Conservation (phyloP, 2,888 invertebrate species). For the Emmelina monodactyla region DNA sequence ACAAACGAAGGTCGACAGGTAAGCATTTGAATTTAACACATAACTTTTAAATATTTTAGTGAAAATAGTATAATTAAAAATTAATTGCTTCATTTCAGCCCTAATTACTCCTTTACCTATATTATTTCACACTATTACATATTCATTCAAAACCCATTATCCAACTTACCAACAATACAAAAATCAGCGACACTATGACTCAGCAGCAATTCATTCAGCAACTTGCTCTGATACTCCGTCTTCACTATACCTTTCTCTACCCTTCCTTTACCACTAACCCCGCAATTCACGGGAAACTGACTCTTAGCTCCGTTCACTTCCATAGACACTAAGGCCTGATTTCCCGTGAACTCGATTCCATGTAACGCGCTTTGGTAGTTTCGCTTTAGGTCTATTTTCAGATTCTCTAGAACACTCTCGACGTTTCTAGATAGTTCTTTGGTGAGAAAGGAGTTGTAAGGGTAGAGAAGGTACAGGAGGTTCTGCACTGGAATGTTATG, state of each 20-base stretch:
- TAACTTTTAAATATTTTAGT: too few relatives aligned
- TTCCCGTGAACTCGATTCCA: conserved; percentile 30
- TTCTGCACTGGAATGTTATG: conserved; percentile 72
- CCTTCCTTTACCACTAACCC: conserved; percentile 27
- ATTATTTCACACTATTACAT: too few relatives aligned
- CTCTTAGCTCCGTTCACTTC: conserved; percentile 42
- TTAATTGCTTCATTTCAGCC: too few relatives aligned
- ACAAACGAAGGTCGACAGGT: too few relatives aligned
- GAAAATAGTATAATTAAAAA: too few relatives aligned
- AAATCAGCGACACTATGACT: conserved; percentile 84
- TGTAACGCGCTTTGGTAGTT: conserved; percentile 27
- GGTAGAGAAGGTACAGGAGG: conserved; percentile 81
- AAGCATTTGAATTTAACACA: too few relatives aligned
- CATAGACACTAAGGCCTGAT: conserved; percentile 44
- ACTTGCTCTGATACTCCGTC: conserved; percentile 79
- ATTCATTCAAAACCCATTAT: too few relatives aligned
- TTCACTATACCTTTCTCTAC: conserved; percentile 58
- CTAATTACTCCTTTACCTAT: too few relatives aligned
- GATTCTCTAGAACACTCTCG: conserved; percentile 72
- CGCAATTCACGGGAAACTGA: conserved; percentile 45
- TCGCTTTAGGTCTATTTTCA: conserved; percentile 50
- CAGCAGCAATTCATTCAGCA: conserved; percentile 79
- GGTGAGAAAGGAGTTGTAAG: conserved; percentile 80
- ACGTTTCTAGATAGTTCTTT: conserved; percentile 79
- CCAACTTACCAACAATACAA: conserved; percentile 74